Percentiles rank a stretch among this genome's conserved stretches.
phyloP scores from a whole-genome alignment of 2,888 invertebrate species.

The Cryptophagus acutangulus region DNA sequence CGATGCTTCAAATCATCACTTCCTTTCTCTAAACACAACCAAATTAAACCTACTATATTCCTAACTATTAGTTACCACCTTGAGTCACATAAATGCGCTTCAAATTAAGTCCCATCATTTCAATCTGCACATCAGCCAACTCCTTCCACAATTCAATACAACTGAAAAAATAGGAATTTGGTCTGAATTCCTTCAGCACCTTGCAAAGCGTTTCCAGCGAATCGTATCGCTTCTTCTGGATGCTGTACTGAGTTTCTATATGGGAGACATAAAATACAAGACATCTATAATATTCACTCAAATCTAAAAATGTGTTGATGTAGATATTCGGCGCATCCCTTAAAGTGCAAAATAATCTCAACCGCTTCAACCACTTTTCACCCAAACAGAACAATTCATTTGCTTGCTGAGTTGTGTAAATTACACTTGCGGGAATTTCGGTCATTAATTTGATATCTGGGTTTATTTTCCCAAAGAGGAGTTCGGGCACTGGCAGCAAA shows the following conservation, averaged over 20 bases:
- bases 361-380: constrained; percentile 57
- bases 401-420: too few relatives aligned
- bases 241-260: constrained; percentile 56
- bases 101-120: constrained; percentile 58
- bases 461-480: too few relatives aligned
- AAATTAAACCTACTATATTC: constrained; percentile 1
- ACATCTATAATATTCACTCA: constrained; percentile 62
- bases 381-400: constrained; percentile 54
- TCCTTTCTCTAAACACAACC: too few relatives aligned
- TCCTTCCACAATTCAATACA: constrained; percentile 50
- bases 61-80: not conserved
- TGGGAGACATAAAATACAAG: constrained; percentile 69
- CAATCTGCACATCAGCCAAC: constrained; percentile 58
- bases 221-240: constrained; percentile 57
- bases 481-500: too few relatives aligned
- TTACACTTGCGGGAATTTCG: too few relatives aligned
- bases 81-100: constrained; percentile 49
- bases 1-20: constrained; percentile 19
- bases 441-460: too few relatives aligned
- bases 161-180: constrained; percentile 51
- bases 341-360: constrained; percentile 55
- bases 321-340: constrained; percentile 57
- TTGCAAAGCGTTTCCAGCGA: constrained; percentile 56
- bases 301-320: constrained; percentile 55
- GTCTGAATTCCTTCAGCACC: constrained; percentile 53